Base-by-base conservation (phyloP, 2,113 vertebrate genomes). In the Epinephelus fuscoguttatus region DNA sequence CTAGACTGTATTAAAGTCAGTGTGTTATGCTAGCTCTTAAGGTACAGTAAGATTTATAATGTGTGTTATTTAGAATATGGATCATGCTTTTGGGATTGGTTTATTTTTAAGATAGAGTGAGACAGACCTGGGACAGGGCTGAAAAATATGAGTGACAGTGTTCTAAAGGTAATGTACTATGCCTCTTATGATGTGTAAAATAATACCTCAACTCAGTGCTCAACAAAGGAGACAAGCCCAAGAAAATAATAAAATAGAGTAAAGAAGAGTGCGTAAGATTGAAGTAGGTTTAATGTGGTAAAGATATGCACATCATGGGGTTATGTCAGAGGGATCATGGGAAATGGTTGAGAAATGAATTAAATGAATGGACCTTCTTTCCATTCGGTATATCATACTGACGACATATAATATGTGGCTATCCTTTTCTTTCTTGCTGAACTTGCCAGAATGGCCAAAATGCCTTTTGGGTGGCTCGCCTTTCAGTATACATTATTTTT, bases 401-500 rank as follows among this genome's bases (percentile, higher is more conserved):
- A 23, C 27, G 55, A 55, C 42, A 25, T 49, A 79, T 15, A 47
- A 23, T 80, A 60, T 75, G 30, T 74, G 55, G 25, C 45, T 25
- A 10, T 52, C 49, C 2, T 13, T 45, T 11, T 23, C 37, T 75
- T 78, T 86, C 75, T 64, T 81, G 62, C 56, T 84, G 80, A 84
- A 81, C 61, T 66, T 70, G 60, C 23, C 25, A 40, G 62, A 76
- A 74, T 57, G 71, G 33, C 67, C 45, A 19, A 27, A 78, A 50
- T 27, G 73, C 59, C 80, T 84, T 66, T 74, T 49, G 63, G 63
- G 47, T 40, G 23, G 62, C 66, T 56, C 12, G 45, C 49, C 53
- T 63, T 69, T 88, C 61, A 80, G 56, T 73, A 74, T 56, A 67
- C 61, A 52, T 62, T 81, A 70, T 52, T 78, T 60, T 84, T 81